A percentile compares a stretch with the other conserved stretches of the same genome.
Conservation (phyloP, 2,797 vertebrate genomes). For the Hippoglossus hippoglossus region DNA sequence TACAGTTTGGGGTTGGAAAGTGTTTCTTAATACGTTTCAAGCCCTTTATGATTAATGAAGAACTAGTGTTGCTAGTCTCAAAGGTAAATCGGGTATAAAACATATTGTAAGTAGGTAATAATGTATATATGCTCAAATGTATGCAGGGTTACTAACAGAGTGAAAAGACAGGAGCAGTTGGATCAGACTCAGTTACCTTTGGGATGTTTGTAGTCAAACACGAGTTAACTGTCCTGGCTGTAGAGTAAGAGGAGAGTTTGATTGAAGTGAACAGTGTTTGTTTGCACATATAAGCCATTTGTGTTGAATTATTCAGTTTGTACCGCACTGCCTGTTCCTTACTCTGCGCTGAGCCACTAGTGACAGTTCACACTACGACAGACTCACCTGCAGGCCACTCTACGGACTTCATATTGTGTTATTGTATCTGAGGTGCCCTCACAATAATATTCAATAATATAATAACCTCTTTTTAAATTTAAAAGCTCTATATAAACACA, state of each 20-base stretch:
- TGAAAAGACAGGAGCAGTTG: not conserved
- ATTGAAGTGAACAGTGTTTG: slow-evolving; percentile 65
- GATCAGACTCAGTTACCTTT: not conserved
- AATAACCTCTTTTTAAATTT: not conserved
- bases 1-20: not conserved
- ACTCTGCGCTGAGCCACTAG: slow-evolving; percentile 47
- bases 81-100: not conserved
- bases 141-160: not conserved
- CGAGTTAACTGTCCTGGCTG: slow-evolving; percentile 33
- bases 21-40: not conserved
- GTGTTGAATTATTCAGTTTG: slow-evolving; percentile 81
- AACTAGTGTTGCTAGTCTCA: not conserved
- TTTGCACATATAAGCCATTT: slow-evolving; percentile 61
- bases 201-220: slow-evolving; percentile 20
- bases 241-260: slow-evolving; percentile 72
- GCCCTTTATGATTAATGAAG: not conserved
- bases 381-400: not conserved
- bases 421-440: not conserved
- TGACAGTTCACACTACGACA: slow-evolving; percentile 38
- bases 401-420: not conserved
- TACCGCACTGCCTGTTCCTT: slow-evolving; percentile 43
- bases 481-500: too few relatives aligned
- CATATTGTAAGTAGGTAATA: not conserved
- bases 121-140: not conserved
- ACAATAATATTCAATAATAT: not conserved